Base-by-base conservation (phyloP, 2,113 vertebrate genomes). In the Lophura nycthemera region DNA sequence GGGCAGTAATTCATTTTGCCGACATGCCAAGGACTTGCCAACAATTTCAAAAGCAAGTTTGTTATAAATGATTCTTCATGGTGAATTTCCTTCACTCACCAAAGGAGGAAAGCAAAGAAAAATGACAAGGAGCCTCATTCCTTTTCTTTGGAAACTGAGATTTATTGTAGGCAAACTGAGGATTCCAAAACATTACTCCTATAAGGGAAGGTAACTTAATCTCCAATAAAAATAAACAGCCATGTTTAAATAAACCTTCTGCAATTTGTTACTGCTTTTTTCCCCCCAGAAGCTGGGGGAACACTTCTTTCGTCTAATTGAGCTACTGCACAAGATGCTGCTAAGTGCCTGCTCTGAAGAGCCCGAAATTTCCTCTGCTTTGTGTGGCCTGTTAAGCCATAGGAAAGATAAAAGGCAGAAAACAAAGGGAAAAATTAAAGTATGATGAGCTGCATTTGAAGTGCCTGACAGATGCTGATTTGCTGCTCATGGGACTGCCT, bases 161-260 rank as follows among this genome's bases (percentile, higher is more conserved):
- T 96, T 92, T 92, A 95, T 96, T 88, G 73, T 11, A 54, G 81
- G 78, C 2, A 2, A 95, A 88, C 60, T 1, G 5, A 79, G 65
- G 77, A 77, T 83, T 94, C 83, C 80, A 83, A 75, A 89, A 45
- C 78, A 76, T 77, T 43, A 84, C 79, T 95, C 30, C 92, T 94
- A 22, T 87, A 85, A 90, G 69, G 56, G 80, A 91, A 94, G 88
- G 93, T 93, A 96, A 95, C 76, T 83, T 72, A 88, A 89, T 89
- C 89, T 92, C 86, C 82, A 86, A 83, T n/a, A 77, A 94, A 95
- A 95, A 95, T 59, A 96, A 95, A 95, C 85, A 88, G 67, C 45
- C 52, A 12, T 27, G 67, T 77, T 96, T 87, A 86, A 96, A 91
- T 65, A 86, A 94, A 88, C 77, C 38, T 42, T 83, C 59, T 56